Evolutionary conservation across 2,113 vertebrate species (phyloP).

Genomic region (Barbus barbus): DNA sequence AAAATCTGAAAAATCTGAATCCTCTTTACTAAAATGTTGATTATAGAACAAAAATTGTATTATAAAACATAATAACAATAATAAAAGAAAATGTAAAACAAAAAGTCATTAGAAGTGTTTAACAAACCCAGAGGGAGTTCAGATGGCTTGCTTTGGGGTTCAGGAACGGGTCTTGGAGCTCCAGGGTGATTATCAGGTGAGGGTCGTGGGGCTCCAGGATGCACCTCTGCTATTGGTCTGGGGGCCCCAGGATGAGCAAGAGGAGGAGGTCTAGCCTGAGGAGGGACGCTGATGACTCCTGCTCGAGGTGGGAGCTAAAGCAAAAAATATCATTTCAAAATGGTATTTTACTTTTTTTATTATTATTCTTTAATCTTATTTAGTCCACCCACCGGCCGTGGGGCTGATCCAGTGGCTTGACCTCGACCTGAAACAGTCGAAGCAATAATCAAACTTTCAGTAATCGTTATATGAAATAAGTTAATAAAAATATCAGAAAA

Average conservation of each 20-base stretch:
- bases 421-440: conserved; percentile 67
- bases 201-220: conserved; percentile 77
- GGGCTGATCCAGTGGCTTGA: conserved; percentile 63
- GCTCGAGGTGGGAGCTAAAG: conserved; percentile 90
- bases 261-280: conserved; percentile 78
- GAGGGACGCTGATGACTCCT: conserved; percentile 89
- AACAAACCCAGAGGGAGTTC: conserved; percentile 80
- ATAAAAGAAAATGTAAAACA: no score
- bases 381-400: conserved; percentile 68
- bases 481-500: neutral
- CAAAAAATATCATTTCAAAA: no score
- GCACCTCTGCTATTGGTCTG: conserved; percentile 73
- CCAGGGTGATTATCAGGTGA: conserved; percentile 71
- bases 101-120: neutral
- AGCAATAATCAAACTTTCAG: neutral
- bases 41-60: no score
- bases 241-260: conserved; percentile 78
- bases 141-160: conserved; percentile 74
- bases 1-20: neutral
- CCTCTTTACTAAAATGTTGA: neutral
- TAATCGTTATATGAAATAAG: neutral
- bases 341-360: no score
- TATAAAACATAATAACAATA: no score
- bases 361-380: neutral
- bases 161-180: conserved; percentile 75